A percentile compares a stretch with the other conserved stretches of the same genome.
These are phyloP conservation scores for Macropus fuliginosus DNA, from an alignment of 2,797 vertebrate genomes.

Conservation along the genomic window DNA sequence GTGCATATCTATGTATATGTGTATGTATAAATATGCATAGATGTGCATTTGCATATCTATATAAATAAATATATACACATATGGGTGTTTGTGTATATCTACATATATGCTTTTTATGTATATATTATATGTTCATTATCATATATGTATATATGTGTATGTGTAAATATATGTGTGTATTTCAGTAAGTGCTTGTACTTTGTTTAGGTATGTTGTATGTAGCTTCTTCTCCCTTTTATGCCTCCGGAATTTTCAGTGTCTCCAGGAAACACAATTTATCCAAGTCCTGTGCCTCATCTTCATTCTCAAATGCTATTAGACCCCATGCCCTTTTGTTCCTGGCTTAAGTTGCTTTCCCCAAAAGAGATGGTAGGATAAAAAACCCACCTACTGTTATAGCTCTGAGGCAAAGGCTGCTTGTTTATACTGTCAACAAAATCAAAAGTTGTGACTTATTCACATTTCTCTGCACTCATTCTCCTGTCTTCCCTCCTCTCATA, in stretches of 20 bases:
- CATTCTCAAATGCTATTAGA: not conserved
- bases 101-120: not conserved
- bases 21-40: no score
- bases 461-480: not conserved
- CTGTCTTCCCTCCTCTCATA: not conserved
- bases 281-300: not conserved
- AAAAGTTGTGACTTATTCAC: not conserved
- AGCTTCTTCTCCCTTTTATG: not conserved
- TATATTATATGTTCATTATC: not conserved
- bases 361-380: not conserved
- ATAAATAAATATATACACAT: no score
- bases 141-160: not conserved
- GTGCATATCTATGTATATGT: not conserved
- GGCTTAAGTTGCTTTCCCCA: not conserved
- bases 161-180: not conserved
- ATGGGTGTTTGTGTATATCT: no score
- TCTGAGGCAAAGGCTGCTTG: not conserved
- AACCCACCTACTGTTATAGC: not conserved
- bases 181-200: not conserved
- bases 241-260: not conserved
- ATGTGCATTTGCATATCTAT: not conserved
- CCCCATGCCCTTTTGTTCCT: not conserved
- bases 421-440: conserved; percentile 15
- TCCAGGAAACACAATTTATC: not conserved
- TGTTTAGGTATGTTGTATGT: not conserved